phyloP scores from a whole-genome alignment of 1,140 invertebrate genomes.

The Diachasmimorpha longicaudata region DNA sequence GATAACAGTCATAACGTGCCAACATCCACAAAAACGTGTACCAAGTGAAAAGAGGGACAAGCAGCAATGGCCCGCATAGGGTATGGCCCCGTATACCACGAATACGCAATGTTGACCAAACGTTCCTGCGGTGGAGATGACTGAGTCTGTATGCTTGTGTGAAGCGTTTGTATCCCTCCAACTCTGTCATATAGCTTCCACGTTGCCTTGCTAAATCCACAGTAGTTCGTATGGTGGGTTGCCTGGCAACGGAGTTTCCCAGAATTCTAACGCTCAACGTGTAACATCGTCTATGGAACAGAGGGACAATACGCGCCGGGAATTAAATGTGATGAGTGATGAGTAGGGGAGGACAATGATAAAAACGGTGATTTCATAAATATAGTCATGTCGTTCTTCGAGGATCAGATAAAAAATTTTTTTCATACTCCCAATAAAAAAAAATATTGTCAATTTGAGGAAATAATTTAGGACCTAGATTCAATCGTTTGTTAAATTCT shows the following conservation, averaged over 20 bases:
- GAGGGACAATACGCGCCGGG: neutral
- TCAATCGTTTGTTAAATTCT: too few species aligned
- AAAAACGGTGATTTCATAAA: neutral
- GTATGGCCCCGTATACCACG: neutral
- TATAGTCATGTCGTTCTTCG: too few species aligned
- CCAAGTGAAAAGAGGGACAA: neutral
- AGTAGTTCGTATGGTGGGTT: neutral
- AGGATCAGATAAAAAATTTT: too few species aligned
- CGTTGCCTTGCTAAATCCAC: neutral
- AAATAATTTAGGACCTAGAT: too few species aligned
- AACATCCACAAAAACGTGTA: neutral
- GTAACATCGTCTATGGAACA: neutral
- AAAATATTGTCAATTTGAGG: too few species aligned
- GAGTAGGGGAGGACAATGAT: neutral
- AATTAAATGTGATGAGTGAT: neutral
- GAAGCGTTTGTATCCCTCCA: neutral
- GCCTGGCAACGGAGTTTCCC: neutral
- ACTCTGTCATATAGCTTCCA: neutral
- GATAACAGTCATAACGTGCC: neutral
- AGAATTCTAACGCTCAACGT: neutral
- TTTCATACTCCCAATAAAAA: too few species aligned
- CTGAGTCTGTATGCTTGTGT: neutral
- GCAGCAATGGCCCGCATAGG: neutral
- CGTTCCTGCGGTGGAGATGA: neutral
- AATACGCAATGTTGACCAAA: slow-evolving; percentile 2